Evolutionary conservation across 2,888 invertebrate species (phyloP).

Genomic region (Oasisia sp.): DNA sequence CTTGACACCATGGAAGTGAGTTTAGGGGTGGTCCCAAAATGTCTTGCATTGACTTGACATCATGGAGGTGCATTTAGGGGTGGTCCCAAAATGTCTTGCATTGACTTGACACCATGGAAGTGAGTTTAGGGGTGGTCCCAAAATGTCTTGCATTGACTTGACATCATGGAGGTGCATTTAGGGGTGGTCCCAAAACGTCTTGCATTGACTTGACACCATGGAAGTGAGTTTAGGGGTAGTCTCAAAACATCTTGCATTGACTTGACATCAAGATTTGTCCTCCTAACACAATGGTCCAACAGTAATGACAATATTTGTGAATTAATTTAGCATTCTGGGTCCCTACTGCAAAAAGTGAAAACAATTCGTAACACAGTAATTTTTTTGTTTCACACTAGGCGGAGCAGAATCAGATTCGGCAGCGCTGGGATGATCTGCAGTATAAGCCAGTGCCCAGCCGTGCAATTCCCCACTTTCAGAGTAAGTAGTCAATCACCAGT

Average conservation of each 20-base stretch:
- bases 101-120: neutral
- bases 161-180: too few relatives aligned
- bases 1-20: neutral
- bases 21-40: neutral
- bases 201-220: neutral
- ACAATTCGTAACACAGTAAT: neutral
- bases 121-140: neutral
- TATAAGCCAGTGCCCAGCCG: neutral
- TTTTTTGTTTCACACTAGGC: neutral
- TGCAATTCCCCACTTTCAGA: neutral
- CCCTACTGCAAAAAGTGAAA: too few relatives aligned
- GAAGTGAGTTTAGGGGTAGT: neutral
- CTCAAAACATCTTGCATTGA: too few relatives aligned
- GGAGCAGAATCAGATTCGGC: constrained; percentile 10
- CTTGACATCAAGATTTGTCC: too few relatives aligned
- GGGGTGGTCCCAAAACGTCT: neutral
- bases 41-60: too few relatives aligned
- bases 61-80: too few relatives aligned
- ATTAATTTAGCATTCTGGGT: too few relatives aligned
- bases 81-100: neutral
- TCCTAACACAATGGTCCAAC: too few relatives aligned
- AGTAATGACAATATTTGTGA: too few relatives aligned
- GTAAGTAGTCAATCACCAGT: neutral
- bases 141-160: too few relatives aligned
- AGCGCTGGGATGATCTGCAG: constrained; percentile 6